Base-by-base conservation (phyloP, 2,797 vertebrate genomes). In the Rhyacichthys aspro region DNA sequence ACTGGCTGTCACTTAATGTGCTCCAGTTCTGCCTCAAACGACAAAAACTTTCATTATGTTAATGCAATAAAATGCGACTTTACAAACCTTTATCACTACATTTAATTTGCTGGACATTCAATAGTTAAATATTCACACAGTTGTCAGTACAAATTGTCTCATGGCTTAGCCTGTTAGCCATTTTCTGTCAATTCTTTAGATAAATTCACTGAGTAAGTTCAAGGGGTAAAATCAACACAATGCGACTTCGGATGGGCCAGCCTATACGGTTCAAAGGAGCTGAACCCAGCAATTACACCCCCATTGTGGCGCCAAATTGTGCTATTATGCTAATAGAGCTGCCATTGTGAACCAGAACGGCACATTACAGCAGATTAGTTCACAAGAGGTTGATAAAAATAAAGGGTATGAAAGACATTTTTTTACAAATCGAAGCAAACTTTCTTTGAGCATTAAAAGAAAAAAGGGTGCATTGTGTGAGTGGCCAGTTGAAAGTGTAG, bases 21-120 rank as follows among this genome's bases (percentile, higher is more conserved):
- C 57, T 70, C 50, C 48, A 17, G 33, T 23, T n/a, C 11, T 9
- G 58, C 43, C 52, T 45, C 2, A 23, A 23, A 23, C 19, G 5
- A 23, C 19, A 23, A 18, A 59, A 75, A 60, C 28, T 38, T 17
- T 36, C 19, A 43, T 34, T n/a, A 43, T 65, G 33, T 2, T 2
- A 23, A 23, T 23, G 5, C 19, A 23, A 5, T 2, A 23, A 23
- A 2, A 23, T 23, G 19, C 19, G 5, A 23, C 19, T 23, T 23
- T 23, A 2, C 2, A 23, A 23, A 2, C 5, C 2, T 5, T 23
- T 2, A 23, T 23, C 19, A 2, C 5, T 23, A 23, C 19, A 23
- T 23, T 23, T 23, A 23, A 5, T 23, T 23, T 5, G 2, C 19
- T 23, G 19, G 19, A 23, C 5, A 23, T 23, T 23, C 2, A 23